Evolutionary conservation across 2,888 invertebrate genomes (phyloP).

Genomic region (Copidosoma aretas): DNA sequence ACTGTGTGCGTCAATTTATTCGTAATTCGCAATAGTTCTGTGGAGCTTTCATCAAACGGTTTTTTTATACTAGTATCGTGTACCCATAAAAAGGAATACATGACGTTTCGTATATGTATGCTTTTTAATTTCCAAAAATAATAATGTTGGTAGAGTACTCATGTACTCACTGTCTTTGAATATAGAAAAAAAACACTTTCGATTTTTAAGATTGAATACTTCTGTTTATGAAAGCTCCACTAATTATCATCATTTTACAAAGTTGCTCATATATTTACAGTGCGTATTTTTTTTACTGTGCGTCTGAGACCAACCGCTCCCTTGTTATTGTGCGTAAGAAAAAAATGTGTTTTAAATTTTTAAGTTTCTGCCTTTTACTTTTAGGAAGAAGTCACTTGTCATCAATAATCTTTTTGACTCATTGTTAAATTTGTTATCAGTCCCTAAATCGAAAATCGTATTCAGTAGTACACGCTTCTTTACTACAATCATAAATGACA

Average conservation of each 20-base stretch:
- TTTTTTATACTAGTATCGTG: too few relatives aligned
- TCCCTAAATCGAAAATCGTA: slow-evolving; percentile 29
- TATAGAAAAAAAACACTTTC: too few relatives aligned
- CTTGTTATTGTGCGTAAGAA: slow-evolving; percentile 1
- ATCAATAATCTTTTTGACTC: slow-evolving; percentile 4
- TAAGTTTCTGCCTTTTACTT: too few relatives aligned
- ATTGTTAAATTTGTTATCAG: slow-evolving; percentile 31
- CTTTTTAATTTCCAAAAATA: too few relatives aligned
- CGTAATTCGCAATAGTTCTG: slow-evolving; percentile 48
- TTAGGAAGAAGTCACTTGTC: background rate
- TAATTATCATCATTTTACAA: background rate
- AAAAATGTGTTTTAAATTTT: too few relatives aligned
- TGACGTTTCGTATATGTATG: too few relatives aligned
- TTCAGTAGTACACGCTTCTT: slow-evolving; percentile 18
- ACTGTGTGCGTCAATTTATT: slow-evolving; percentile 59
- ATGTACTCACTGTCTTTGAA: too few relatives aligned
- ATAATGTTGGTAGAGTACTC: too few relatives aligned
- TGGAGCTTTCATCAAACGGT: slow-evolving; percentile 54
- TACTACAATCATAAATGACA: background rate
- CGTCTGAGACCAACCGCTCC: slow-evolving; percentile 5
- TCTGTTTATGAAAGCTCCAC: too few relatives aligned
- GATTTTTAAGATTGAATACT: too few relatives aligned
- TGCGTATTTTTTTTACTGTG: slow-evolving; percentile 16
- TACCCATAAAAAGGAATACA: too few relatives aligned
- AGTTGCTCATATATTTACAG: slow-evolving; percentile 22